Evolutionary conservation across 2,888 invertebrate species (phyloP).

Genomic region (Frankliniella fusca): DNA sequence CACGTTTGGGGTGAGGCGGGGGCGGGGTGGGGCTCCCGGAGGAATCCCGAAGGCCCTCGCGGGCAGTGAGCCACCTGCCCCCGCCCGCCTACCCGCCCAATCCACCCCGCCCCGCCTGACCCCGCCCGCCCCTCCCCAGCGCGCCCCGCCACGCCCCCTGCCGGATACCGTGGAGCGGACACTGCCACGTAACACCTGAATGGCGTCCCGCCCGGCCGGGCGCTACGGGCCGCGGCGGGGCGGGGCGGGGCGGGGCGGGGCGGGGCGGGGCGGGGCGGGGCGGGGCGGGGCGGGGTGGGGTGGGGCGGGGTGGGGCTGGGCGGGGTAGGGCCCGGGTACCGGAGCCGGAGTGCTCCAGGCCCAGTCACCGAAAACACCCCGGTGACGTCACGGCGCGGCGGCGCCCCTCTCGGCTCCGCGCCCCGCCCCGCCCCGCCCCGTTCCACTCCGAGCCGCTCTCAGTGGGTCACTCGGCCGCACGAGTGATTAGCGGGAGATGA

Average conservation of each 20-base stretch:
- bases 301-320: no score
- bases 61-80: neutral
- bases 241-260: no score
- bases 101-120: no score
- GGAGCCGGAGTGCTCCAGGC: neutral
- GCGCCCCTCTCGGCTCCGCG: neutral
- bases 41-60: neutral
- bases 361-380: conserved; percentile 15
- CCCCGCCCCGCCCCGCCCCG: no score
- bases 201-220: neutral
- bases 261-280: no score
- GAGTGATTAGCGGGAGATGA: no score
- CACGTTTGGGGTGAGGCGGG: neutral
- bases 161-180: neutral
- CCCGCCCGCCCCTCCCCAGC: neutral
- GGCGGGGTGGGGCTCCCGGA: neutral
- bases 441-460: no score
- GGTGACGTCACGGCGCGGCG: conserved; percentile 9
- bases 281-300: neutral
- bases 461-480: no score
- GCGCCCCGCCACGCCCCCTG: neutral
- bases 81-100: no score
- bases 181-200: conserved; percentile 5
- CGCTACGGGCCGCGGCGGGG: neutral
- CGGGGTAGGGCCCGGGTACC: no score